Conservation (phyloP, 2,797 vertebrate genomes). For the Acipenser oxyrinchus region DNA sequence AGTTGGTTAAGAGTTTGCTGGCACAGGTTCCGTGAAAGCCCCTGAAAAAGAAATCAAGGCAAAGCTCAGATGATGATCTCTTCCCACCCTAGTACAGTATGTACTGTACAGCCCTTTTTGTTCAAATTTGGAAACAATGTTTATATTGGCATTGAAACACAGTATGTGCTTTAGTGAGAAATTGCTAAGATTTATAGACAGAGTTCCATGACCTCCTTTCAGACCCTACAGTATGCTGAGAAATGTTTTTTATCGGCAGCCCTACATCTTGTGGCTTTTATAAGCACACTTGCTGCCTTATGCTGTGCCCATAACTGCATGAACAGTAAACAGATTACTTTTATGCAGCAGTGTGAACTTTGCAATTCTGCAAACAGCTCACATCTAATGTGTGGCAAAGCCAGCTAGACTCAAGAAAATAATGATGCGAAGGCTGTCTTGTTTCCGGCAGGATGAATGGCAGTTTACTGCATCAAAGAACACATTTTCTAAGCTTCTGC, state of each 20-base stretch:
- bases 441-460: neutral
- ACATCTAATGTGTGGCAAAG: neutral
- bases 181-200: neutral
- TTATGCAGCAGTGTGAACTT: neutral
- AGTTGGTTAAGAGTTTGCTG: neutral
- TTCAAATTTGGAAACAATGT: neutral
- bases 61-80: neutral
- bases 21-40: neutral
- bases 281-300: neutral
- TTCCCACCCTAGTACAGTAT: too few relatives aligned
- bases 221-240: neutral
- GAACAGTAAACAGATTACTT: neutral
- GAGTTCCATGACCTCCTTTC: constrained; percentile 2
- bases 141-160: neutral
- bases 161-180: neutral
- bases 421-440: neutral
- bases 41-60: neutral
- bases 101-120: neutral
- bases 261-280: neutral
- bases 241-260: too few relatives aligned
- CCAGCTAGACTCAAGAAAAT: neutral
- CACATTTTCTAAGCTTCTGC: neutral
- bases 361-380: neutral
- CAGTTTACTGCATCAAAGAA: neutral
- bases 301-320: neutral